Base-by-base conservation (phyloP, 2,797 vertebrate genomes). In the Knipowitschia caucasica region DNA sequence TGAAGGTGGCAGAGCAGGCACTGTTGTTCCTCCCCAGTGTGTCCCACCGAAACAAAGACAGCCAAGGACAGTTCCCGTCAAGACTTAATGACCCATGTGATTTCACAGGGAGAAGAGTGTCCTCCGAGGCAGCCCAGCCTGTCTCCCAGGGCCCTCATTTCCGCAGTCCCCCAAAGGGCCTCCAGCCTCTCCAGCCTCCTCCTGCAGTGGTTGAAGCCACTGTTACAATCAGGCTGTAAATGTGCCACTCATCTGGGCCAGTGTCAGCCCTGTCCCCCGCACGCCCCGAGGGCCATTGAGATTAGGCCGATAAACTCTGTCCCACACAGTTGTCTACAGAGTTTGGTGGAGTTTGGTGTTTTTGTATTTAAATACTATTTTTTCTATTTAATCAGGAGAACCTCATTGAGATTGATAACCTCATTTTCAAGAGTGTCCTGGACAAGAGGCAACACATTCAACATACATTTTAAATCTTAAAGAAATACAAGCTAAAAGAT, bases 11-110 rank as follows among this genome's bases (percentile, higher is more conserved):
- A 56, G 60, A 8, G 4, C 46, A 63, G 53, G 46, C 60, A 51
- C 53, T 56, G 52, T 73, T 64, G 1, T 60, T 71, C 66, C 62
- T 59, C 52, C 42, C 62, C 46, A 47, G 76, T 73, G 67, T 77
- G 77, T 82, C 72, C 70, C 76, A 59, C 69, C 73, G 53, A 79
- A 73, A 70, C 3, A 26, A 59, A 81, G 87, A 90, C 85, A 87
- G 85, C 79, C 29, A 89, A 90, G 87, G 89, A 90, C 83, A 63
- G 68, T 70, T 83, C 70, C 82, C 75, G 69, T 90, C 88, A 88
- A 73, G 62, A 77, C 81, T 81, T 87, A 88, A 87, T 90, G 87
- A 90, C 86, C 88, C 76, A 36, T 88, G 77, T 86, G 78, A 87
- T 85, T 88, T 80, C 69, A 75, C 57, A 18, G 78, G 7, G 8